Conservation (phyloP, 2,113 vertebrate species). For the Lipotes vexillifer region DNA sequence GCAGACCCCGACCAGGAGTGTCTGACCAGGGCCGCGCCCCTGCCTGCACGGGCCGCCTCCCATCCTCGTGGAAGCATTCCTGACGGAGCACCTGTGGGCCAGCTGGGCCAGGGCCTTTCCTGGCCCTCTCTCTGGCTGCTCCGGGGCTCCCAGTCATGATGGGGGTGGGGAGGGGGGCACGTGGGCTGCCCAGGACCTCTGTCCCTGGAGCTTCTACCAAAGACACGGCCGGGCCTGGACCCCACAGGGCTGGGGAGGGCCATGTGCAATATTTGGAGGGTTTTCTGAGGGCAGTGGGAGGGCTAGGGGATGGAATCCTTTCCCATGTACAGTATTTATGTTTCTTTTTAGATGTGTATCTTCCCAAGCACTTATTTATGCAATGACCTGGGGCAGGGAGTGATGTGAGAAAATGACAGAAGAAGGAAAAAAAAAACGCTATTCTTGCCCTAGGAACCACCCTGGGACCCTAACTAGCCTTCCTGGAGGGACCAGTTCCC, state of each 20-base stretch:
- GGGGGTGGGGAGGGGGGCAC: neutral
- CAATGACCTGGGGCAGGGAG: slow-evolving; percentile 42
- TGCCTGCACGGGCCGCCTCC: neutral
- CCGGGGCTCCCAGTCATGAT: neutral
- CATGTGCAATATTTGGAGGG: slow-evolving; percentile 73
- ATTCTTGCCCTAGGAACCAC: slow-evolving; percentile 7
- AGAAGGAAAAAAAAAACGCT: neutral
- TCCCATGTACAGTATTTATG: slow-evolving; percentile 76
- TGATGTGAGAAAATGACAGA: slow-evolving; percentile 43
- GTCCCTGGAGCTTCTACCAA: slow-evolving; percentile 74
- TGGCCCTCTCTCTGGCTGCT: neutral
- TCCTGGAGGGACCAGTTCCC: slow-evolving; percentile 42
- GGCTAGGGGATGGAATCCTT: slow-evolving; percentile 37
- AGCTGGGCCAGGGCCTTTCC: neutral
- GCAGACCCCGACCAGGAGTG: slow-evolving; percentile 34
- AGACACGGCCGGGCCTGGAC: slow-evolving; percentile 62
- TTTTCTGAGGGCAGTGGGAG: slow-evolving; percentile 44
- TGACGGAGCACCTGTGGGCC: neutral
- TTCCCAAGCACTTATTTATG: slow-evolving; percentile 77
- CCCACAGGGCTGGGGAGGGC: slow-evolving; percentile 51
- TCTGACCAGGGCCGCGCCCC: neutral
- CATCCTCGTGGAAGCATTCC: neutral
- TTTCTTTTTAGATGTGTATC: slow-evolving; percentile 64
- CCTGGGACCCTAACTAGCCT: slow-evolving; percentile 30
- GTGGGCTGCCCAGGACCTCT: slow-evolving; percentile 42